Percentiles rank a stretch among this genome's conserved stretches.
Conservation (phyloP, 2,888 invertebrate species). For the Agrenia bidenticulata region DNA sequence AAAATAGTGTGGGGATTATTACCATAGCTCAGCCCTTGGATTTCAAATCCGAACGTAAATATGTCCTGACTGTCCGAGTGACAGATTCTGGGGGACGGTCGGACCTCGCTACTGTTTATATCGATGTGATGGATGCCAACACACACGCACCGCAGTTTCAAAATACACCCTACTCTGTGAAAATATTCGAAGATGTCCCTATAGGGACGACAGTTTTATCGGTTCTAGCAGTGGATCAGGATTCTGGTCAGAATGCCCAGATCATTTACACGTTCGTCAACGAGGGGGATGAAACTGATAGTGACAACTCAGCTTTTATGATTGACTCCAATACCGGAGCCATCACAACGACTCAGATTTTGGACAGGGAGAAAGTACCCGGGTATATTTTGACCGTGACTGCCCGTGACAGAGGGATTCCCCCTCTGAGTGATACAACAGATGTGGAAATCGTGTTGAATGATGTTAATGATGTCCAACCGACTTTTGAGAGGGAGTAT, state of each 20-base stretch:
- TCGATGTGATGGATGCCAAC: slow-evolving; percentile 89
- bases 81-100: slow-evolving; percentile 85
- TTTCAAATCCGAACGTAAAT: slow-evolving; percentile 86
- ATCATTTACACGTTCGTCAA: slow-evolving; percentile 59
- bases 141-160: slow-evolving; percentile 91
- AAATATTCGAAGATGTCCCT: slow-evolving; percentile 87
- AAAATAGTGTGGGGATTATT: slow-evolving; percentile 68
- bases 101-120: slow-evolving; percentile 84
- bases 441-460: slow-evolving; percentile 92
- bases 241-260: slow-evolving; percentile 88
- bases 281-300: slow-evolving; percentile 55
- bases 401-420: slow-evolving; percentile 65
- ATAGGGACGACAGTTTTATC: slow-evolving; percentile 88
- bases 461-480: slow-evolving; percentile 60
- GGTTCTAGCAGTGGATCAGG: slow-evolving; percentile 88
- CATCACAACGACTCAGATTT: slow-evolving; percentile 75
- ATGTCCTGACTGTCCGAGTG: slow-evolving; percentile 78
- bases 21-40: slow-evolving; percentile 88
- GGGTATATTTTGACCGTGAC: slow-evolving; percentile 77
- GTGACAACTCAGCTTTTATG: slow-evolving; percentile 65
- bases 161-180: slow-evolving; percentile 86
- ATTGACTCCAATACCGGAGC: slow-evolving; percentile 93
- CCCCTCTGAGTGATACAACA: slow-evolving; percentile 87
- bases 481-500: slow-evolving; percentile 50
- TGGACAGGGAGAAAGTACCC: slow-evolving; percentile 79